Percentiles rank a stretch among this genome's conserved stretches.
Evolutionary conservation across 1,140 invertebrate genomes (phyloP).

Genomic region (Tenebrio molitor): DNA sequence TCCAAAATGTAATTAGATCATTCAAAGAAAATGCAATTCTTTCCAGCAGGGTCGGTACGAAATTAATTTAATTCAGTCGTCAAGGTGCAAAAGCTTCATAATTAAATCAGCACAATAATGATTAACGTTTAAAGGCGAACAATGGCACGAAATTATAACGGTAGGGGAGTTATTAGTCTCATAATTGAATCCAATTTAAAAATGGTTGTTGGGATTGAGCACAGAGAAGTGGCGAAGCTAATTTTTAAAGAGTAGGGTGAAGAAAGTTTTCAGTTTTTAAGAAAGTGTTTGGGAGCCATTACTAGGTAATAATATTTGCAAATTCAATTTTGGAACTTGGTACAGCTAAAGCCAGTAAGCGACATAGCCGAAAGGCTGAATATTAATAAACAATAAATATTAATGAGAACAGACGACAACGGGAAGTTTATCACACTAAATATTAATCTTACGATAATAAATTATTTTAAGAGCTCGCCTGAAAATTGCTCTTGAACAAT

Average conservation of each 20-base stretch:
- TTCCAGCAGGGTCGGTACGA: neutral
- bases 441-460: conserved; percentile 15
- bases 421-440: conserved; percentile 23
- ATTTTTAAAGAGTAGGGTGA: conserved; percentile 6
- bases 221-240: neutral
- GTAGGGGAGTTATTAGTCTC: conserved; percentile 18
- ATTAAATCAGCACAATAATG: conserved; percentile 39
- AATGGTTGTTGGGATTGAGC: conserved; percentile 8
- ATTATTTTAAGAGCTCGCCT: neutral
- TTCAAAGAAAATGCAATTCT: conserved; percentile 35
- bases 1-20: neutral
- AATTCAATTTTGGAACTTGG: conserved; percentile 27
- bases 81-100: conserved; percentile 30
- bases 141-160: conserved; percentile 14
- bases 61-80: conserved; percentile 26
- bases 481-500: neutral
- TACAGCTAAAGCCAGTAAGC: conserved; percentile 9
- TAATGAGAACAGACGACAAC: conserved; percentile 32
- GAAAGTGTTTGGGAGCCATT: conserved; percentile 11
- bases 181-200: conserved; percentile 26
- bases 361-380: conserved; percentile 15
- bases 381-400: conserved; percentile 41
- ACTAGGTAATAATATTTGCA: conserved; percentile 30
- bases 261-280: conserved; percentile 5
- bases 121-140: conserved; percentile 25